phyloP scores from a whole-genome alignment of 2,797 vertebrate genomes.

The Phaenicophaeus curvirostris region DNA sequence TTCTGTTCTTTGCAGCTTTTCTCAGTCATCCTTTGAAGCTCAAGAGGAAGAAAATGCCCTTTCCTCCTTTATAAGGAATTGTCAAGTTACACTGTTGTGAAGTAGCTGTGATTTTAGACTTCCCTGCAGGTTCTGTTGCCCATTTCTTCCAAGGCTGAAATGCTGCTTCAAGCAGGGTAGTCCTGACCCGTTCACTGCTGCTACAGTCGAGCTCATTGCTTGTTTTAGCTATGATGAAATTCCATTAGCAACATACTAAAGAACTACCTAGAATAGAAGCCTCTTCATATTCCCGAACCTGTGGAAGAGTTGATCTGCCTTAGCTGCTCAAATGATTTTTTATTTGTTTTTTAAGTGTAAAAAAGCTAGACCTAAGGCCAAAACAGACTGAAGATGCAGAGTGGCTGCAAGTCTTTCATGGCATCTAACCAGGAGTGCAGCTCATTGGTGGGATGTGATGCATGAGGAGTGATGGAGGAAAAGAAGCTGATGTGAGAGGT shows the following conservation, averaged over 20 bases:
- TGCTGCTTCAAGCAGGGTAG: neutral
- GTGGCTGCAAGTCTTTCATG: neutral
- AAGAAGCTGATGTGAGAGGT: neutral
- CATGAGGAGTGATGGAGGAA: neutral
- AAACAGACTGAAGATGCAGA: neutral
- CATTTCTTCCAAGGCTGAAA: neutral
- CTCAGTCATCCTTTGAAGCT: neutral
- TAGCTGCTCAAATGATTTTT: conserved; percentile 19
- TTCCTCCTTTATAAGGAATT: neutral
- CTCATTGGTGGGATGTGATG: neutral
- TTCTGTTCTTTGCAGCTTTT: neutral
- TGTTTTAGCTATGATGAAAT: conserved; percentile 41
- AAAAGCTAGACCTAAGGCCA: neutral
- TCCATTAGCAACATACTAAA: conserved; percentile 39
- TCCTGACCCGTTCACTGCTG: neutral
- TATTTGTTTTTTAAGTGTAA: neutral
- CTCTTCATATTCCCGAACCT: neutral
- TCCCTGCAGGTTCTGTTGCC: neutral
- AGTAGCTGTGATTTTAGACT: neutral
- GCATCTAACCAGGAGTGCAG: neutral
- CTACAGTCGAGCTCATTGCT: rapidly evolving
- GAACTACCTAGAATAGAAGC: conserved; percentile 23
- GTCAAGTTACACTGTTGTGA: neutral
- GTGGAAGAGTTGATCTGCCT: neutral
- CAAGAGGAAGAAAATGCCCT: neutral